Evolutionary conservation across 1,140 invertebrate species (phyloP).

Genomic region (Sycobia sp.): DNA sequence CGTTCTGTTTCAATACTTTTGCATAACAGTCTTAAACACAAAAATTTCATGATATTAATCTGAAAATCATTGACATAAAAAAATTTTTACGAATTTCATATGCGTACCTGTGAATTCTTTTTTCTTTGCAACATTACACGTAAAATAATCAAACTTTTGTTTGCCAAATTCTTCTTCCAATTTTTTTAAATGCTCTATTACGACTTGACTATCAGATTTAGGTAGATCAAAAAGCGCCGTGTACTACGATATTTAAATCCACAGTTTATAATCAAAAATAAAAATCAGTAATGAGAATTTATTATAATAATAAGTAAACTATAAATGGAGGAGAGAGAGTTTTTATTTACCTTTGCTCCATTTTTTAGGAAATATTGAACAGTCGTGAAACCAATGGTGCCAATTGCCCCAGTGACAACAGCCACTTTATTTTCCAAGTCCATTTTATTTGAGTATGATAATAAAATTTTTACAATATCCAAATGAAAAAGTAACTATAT

Average conservation of each 20-base stretch:
- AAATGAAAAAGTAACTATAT: too few relatives aligned
- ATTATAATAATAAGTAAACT: too few relatives aligned
- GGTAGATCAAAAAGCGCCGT: constrained; percentile 5
- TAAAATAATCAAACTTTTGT: constrained; percentile 9
- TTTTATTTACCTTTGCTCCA: constrained; percentile 2
- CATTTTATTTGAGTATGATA: constrained; percentile 13
- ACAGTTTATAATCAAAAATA: too few relatives aligned
- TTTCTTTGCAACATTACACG: constrained; percentile 8
- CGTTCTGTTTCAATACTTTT: neutral
- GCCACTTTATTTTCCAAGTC: constrained; percentile 14
- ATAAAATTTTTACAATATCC: neutral
- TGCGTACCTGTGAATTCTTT: constrained; percentile 9
- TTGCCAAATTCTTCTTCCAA: constrained; percentile 7
- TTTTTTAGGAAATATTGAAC: constrained; percentile 18
- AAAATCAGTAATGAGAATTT: too few relatives aligned
- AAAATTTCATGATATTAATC: neutral
- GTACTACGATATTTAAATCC: constrained; percentile 20
- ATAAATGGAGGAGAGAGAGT: too few relatives aligned
- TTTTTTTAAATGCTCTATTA: neutral
- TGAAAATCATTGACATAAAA: neutral
- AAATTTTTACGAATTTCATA: neutral
- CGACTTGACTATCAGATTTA: neutral
- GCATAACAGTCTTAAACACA: neutral
- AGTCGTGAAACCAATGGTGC: constrained; percentile 10
- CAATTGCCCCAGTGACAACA: constrained; percentile 10